A percentile compares a stretch with the other conserved stretches of the same genome.
phyloP scores from a whole-genome alignment of 2,888 invertebrate species.

The Xanthia icteritia region DNA sequence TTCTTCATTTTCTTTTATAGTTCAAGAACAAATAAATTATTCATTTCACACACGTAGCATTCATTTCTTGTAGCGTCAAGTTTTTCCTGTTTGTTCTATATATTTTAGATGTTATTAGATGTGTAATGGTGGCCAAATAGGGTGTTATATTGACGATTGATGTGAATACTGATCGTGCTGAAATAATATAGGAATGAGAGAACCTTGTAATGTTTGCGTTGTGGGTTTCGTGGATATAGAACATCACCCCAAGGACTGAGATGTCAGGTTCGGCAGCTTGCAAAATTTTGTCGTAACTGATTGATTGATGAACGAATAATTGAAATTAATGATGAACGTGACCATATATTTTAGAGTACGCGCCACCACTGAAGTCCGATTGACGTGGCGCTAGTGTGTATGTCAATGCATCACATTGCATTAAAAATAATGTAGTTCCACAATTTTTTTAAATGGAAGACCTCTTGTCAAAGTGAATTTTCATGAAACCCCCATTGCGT shows the following conservation, averaged over 20 bases:
- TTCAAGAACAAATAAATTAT: background rate
- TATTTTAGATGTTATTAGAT: conserved; percentile 39
- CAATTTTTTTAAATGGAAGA: too few species aligned
- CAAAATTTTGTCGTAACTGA: too few species aligned
- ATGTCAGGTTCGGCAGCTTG: too few species aligned
- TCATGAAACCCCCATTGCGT: too few species aligned
- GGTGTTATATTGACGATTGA: conserved; percentile 38
- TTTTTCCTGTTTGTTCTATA: conserved; percentile 37
- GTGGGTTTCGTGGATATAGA: background rate
- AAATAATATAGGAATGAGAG: conserved; percentile 13
- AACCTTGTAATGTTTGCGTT: background rate
- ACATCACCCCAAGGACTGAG: background rate
- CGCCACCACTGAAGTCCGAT: too few species aligned
- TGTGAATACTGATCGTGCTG: conserved; percentile 36
- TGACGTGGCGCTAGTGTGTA: too few species aligned
- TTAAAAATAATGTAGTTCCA: too few species aligned
- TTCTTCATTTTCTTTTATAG: background rate
- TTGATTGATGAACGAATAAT: too few species aligned
- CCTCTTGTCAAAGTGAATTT: too few species aligned
- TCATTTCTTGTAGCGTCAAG: background rate
- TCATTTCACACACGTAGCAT: conserved; percentile 9
- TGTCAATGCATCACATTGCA: too few species aligned
- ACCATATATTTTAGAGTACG: too few species aligned
- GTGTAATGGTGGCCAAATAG: conserved; percentile 43
- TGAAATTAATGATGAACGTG: too few species aligned